Conservation (phyloP, 2,888 invertebrate genomes). For the Tribolium freemani region DNA sequence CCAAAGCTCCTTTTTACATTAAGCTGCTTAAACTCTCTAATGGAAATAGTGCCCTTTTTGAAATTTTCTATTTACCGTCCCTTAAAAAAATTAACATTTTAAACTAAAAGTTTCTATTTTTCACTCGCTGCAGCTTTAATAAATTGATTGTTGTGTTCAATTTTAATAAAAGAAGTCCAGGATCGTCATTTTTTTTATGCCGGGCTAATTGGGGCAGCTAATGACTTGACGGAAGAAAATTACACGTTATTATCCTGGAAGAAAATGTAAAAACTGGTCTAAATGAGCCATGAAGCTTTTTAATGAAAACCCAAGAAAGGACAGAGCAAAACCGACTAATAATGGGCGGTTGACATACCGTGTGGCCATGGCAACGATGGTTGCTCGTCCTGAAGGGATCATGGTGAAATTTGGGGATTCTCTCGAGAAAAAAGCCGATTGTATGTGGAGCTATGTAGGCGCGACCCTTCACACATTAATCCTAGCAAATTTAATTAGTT, state of each 20-base stretch:
- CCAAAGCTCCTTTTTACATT: not conserved
- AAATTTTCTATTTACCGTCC: too few species aligned
- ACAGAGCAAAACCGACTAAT: constrained; percentile 14
- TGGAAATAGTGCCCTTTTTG: too few species aligned
- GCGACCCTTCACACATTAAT: constrained; percentile 18
- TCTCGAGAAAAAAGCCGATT: constrained; percentile 8
- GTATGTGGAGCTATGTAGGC: constrained; percentile 10
- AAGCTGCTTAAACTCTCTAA: not conserved
- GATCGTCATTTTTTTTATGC: not conserved
- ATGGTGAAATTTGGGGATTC: constrained; percentile 17
- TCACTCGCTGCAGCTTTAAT: not conserved
- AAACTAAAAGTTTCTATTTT: too few species aligned
- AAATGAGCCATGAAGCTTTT: constrained; percentile 26
- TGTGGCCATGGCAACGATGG: constrained; percentile 11
- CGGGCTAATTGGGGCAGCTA: not conserved
- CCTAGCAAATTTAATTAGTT: constrained; percentile 30
- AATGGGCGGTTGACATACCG: constrained; percentile 26
- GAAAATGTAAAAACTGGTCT: constrained; percentile 1
- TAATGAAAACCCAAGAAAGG: constrained; percentile 29
- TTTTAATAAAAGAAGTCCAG: not conserved
- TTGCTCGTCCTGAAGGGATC: constrained; percentile 15
- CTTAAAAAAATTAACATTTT: too few species aligned
- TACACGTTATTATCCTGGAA: constrained; percentile 2
- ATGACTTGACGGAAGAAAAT: not conserved
- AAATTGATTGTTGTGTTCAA: not conserved